Percentiles rank a stretch among this genome's conserved stretches.
Conservation (phyloP, 2,113 vertebrate genomes). For the Scatophagus argus region DNA sequence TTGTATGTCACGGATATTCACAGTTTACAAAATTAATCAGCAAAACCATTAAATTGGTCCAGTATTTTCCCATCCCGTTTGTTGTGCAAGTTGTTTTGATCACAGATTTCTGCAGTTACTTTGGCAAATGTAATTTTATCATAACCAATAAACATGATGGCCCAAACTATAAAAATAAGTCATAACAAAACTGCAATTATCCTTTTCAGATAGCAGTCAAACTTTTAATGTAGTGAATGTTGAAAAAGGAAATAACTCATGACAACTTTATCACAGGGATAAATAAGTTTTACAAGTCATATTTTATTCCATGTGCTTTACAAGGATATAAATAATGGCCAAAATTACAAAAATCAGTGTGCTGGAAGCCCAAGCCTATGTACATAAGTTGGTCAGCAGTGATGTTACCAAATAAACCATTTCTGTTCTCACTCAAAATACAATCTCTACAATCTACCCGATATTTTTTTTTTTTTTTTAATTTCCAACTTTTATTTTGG, state of each 20-base stretch:
- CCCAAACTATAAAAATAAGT: no score
- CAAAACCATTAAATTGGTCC: no score
- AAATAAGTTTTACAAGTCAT: slow-evolving; percentile 89
- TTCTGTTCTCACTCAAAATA: slow-evolving; percentile 84
- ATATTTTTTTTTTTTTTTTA: slow-evolving; percentile 25
- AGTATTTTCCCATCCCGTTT: no score
- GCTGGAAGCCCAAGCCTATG: slow-evolving; percentile 99
- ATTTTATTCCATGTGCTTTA: slow-evolving; percentile 99
- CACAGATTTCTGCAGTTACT: no score
- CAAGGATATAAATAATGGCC: slow-evolving; percentile 99
- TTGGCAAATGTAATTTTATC: no score
- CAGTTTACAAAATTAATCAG: no score
- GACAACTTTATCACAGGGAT: slow-evolving; percentile 40
- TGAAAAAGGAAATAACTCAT: slow-evolving; percentile 2
- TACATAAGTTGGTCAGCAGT: slow-evolving; percentile 93
- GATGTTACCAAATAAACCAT: slow-evolving; percentile 86
- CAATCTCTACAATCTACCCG: slow-evolving; percentile 81
- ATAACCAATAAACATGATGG: no score
- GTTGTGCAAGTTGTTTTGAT: no score
- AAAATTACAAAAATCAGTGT: slow-evolving; percentile 98
- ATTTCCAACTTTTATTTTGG: slow-evolving; percentile 80
- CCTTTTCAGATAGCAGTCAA: not conserved
- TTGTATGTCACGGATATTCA: no score
- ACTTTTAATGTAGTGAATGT: not conserved
- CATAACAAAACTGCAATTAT: not conserved